phyloP scores from a whole-genome alignment of 2,888 invertebrate genomes.

The Hemicrepidius hirtus region DNA sequence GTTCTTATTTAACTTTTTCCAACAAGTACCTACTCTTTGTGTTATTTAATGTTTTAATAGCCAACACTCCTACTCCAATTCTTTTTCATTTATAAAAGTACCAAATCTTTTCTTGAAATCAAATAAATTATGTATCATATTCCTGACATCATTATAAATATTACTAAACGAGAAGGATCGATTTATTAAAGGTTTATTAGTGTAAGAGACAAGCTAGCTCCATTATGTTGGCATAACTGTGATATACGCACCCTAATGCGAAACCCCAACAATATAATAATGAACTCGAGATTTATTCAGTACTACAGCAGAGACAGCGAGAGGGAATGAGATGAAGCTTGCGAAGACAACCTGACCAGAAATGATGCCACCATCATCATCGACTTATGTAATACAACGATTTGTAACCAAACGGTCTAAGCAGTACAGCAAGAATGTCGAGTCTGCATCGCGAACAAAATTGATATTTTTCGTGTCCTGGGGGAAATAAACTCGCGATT shows the following conservation, averaged over 20 bases:
- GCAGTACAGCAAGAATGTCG: conserved; percentile 42
- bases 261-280: conserved; percentile 29
- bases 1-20: too few species aligned
- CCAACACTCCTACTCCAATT: too few species aligned
- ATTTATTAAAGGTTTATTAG: conserved; percentile 16
- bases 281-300: conserved; percentile 27
- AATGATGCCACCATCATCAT: conserved; percentile 35
- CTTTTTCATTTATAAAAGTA: too few species aligned
- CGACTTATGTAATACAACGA: conserved; percentile 39
- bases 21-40: too few species aligned
- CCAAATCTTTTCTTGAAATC: too few species aligned
- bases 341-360: conserved; percentile 4
- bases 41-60: too few species aligned
- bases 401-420: conserved; percentile 45
- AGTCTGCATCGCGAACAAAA: conserved; percentile 39
- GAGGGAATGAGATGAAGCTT: background rate
- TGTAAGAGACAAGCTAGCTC: conserved; percentile 16
- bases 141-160: too few species aligned
- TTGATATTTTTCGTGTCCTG: conserved; percentile 57
- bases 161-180: background rate
- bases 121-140: too few species aligned
- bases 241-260: conserved; percentile 27
- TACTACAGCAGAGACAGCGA: background rate
- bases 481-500: conserved; percentile 59
- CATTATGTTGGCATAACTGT: conserved; percentile 23